Base-by-base conservation (phyloP, 1,140 invertebrate species). In the Bombus confusus region DNA sequence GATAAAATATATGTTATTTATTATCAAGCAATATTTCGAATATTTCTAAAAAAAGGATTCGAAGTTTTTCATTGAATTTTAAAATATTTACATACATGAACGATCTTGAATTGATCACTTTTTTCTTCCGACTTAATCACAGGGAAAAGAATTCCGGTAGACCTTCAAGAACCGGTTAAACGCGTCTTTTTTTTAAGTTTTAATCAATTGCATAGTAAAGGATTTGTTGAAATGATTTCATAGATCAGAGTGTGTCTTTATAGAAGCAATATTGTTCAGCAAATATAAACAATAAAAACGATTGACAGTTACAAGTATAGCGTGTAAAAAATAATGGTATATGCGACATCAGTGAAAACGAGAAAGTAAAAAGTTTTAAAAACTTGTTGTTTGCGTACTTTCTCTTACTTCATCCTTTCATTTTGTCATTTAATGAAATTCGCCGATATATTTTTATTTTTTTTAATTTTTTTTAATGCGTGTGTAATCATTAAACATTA, bases 301-400 rank as follows among this genome's bases (percentile, higher is more conserved):
- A 18, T 9, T 34, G 12, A 15, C 6, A 31, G 8, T 41, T 66
- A 3, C 22, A 59, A 43, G 3, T 71, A n/a, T n/a, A 15, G 28
- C 12, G 8, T n/a, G 15, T 37, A 41, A 1, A 8, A 77, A 77
- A 62, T 57, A 88, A 57, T 79, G 6, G 8, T 4, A 39, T 22
- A 31, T n/a, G n/a, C 22, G 0, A 39, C 74, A 10, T 68, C 6
- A 76, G 88, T 89, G 87, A 89, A 89, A 89, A 83, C 52, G 34
- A 75, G 47, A 59, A 41, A 68, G 71, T 85, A 80, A 74, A 79
- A 52, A 47, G 8, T 31, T 83, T 77, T 18, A 31, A 86, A 80
- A 89, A 80, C 31, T 31, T n/a, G 43, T 69, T 80, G 28, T 25
- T 59, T 68, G 31, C 37, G 43, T n/a, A 86, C 87, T 88, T 89